Conservation (phyloP, 53 echinoderm and acorn worm genomes). For the Echinometra lucunter region DNA sequence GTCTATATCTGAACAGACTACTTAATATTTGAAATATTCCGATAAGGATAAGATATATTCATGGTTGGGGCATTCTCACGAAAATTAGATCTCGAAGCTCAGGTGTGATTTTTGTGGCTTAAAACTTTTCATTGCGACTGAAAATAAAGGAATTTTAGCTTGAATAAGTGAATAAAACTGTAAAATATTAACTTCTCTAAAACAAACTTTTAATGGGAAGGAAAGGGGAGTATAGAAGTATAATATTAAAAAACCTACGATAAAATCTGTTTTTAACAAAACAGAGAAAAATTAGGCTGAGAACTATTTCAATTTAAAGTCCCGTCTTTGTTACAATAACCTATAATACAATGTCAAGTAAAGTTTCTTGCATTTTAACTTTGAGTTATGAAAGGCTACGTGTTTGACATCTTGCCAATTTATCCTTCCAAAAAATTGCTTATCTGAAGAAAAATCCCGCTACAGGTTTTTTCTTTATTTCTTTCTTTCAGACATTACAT, state of each 20-base stretch:
- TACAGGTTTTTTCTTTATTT: neutral
- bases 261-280: no score
- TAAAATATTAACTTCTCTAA: neutral
- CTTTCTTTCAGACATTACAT: conserved; percentile 2
- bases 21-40: conserved; percentile 5
- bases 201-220: neutral
- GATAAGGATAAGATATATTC: neutral
- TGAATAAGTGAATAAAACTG: neutral
- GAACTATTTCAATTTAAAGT: neutral
- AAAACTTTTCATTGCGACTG: neutral
- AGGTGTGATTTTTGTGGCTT: neutral
- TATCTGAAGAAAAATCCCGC: neutral
- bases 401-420: conserved; percentile 37
- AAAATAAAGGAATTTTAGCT: neutral
- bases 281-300: neutral
- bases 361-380: neutral
- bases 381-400: neutral
- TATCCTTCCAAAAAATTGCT: conserved; percentile 6
- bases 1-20: neutral
- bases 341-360: neutral
- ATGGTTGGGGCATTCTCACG: neutral
- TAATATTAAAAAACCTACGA: no score
- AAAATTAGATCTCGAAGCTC: neutral
- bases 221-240: no score
- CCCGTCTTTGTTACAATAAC: neutral